phyloP scores from a whole-genome alignment of 2,797 vertebrate genomes.

The Pseudochirops cupreus region DNA sequence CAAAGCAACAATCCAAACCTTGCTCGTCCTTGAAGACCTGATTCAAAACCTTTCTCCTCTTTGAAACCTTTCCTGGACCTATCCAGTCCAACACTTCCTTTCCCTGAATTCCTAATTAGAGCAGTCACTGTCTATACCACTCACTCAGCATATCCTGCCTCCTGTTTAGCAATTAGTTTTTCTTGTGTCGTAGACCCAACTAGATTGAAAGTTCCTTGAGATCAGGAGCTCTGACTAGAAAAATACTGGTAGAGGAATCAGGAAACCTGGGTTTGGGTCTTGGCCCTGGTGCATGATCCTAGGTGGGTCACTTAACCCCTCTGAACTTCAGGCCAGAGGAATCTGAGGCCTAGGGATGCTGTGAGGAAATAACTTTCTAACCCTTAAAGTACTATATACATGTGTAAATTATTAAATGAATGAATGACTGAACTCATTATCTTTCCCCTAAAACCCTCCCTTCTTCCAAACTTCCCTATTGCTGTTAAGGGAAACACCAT shows the following conservation, averaged over 20 bases:
- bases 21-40: neutral
- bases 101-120: neutral
- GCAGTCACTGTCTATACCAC: neutral
- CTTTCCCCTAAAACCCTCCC: neutral
- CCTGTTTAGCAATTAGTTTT: neutral
- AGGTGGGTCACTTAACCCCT: neutral
- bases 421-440: neutral
- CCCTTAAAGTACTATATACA: neutral
- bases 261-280: neutral
- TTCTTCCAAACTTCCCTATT: neutral
- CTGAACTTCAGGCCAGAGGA: neutral
- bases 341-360: neutral
- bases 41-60: neutral
- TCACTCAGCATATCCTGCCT: neutral
- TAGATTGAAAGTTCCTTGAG: neutral
- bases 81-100: neutral
- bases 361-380: neutral
- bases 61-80: neutral
- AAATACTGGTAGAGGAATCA: neutral
- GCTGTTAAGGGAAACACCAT: neutral
- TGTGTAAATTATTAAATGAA: neutral
- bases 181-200: neutral
- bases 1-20: neutral
- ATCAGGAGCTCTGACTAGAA: neutral
- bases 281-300: neutral